phyloP scores from a whole-genome alignment of 2,888 invertebrate species.

The Drosophila infuscata region DNA sequence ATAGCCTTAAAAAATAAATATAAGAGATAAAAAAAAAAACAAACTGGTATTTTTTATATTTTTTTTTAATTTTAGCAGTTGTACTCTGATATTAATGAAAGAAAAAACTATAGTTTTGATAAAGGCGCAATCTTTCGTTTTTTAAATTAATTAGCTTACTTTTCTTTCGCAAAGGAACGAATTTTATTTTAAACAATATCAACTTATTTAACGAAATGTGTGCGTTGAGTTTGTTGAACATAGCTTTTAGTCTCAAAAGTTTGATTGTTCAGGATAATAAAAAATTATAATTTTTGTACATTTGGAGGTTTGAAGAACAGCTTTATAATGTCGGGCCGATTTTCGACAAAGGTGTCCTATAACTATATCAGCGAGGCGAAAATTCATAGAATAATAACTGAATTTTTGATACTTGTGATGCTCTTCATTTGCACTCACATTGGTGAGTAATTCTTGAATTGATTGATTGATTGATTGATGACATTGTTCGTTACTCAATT shows the following conservation, averaged over 20 bases:
- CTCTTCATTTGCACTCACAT: slow-evolving; percentile 2
- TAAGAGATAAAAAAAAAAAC: too few relatives aligned
- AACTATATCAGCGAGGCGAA: slow-evolving; percentile 7
- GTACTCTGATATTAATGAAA: neutral
- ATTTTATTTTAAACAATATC: neutral
- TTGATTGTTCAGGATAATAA: too few relatives aligned
- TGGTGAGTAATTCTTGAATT: slow-evolving; percentile 9
- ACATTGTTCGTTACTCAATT: neutral
- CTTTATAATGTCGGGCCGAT: neutral
- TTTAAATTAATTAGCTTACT: neutral
- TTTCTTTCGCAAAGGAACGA: neutral
- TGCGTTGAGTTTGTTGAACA: neutral
- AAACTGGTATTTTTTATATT: too few relatives aligned
- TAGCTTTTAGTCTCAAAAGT: too few relatives aligned
- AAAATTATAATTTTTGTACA: neutral
- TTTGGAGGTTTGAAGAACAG: neutral
- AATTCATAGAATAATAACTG: slow-evolving; percentile 4
- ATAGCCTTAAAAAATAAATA: neutral
- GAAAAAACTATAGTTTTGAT: neutral
- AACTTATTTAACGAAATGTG: neutral
- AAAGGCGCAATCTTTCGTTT: neutral
- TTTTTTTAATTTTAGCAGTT: neutral
- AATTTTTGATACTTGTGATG: slow-evolving; percentile 7
- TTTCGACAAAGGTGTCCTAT: slow-evolving; percentile 19
- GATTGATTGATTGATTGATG: too few relatives aligned